phyloP scores from a whole-genome alignment of 2,797 vertebrate genomes.

The Labeo calbasu region DNA sequence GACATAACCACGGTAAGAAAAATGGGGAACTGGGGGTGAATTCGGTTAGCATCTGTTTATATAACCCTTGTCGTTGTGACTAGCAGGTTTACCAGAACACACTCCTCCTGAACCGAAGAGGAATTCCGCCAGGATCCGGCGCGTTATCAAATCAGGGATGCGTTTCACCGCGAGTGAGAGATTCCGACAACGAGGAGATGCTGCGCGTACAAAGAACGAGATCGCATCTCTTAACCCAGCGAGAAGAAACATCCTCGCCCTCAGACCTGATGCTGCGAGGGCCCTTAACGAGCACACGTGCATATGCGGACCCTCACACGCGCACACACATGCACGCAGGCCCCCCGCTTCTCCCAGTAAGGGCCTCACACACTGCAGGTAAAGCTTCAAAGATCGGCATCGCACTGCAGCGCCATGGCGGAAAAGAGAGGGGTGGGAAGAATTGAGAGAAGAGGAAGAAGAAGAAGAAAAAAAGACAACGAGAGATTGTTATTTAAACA shows the following conservation, averaged over 20 bases:
- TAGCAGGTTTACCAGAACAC: slow-evolving; percentile 19
- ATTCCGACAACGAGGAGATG: slow-evolving; percentile 16
- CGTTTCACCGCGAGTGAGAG: slow-evolving; percentile 24
- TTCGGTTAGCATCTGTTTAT: slow-evolving; percentile 23
- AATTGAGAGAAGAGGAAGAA: not conserved
- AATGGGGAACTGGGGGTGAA: slow-evolving; percentile 10
- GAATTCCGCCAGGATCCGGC: slow-evolving; percentile 11
- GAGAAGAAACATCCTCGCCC: slow-evolving; percentile 32
- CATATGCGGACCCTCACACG: slow-evolving; percentile 36
- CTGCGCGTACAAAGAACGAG: slow-evolving; percentile 26
- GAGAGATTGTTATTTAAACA: slow-evolving; percentile 61
- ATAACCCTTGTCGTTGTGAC: slow-evolving; percentile 4
- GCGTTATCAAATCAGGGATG: slow-evolving; percentile 40
- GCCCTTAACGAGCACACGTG: slow-evolving; percentile 40
- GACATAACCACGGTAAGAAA: slow-evolving; percentile 2
- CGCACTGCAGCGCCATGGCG: slow-evolving; percentile 36
- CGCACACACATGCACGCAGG: slow-evolving; percentile 8
- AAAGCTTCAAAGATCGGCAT: slow-evolving; percentile 57
- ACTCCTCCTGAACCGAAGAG: not conserved
- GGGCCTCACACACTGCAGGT: slow-evolving; percentile 61
- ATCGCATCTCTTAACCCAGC: slow-evolving; percentile 33
- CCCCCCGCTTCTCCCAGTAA: slow-evolving; percentile 47
- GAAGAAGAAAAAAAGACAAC: not conserved
- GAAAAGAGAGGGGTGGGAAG: slow-evolving; percentile 38
- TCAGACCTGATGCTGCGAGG: slow-evolving; percentile 42